Conservation (phyloP, 2,113 vertebrate genomes). For the Corythornis cristatus region DNA sequence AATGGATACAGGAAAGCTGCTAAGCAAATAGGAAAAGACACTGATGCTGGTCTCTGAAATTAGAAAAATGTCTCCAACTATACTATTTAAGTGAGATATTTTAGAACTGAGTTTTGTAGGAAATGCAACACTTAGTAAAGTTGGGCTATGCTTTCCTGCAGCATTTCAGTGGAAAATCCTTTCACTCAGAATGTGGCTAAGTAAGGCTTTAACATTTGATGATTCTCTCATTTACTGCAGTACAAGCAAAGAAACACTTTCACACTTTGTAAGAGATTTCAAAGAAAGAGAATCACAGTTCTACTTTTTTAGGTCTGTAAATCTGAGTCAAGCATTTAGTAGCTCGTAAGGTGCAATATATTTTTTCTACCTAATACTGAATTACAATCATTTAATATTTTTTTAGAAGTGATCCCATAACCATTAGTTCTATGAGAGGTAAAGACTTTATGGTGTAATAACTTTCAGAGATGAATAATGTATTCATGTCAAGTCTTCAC, state of each 20-base stretch:
- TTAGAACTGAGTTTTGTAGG: not conserved
- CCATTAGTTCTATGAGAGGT: constrained; percentile 9
- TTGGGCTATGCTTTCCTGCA: not conserved
- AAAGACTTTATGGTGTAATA: constrained; percentile 17
- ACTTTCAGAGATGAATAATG: constrained; percentile 1
- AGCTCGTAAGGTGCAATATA: not conserved
- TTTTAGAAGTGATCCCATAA: constrained; percentile 3
- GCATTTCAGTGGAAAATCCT: not conserved
- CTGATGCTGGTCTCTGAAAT: not conserved
- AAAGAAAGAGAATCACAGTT: not conserved
- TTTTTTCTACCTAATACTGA: not conserved
- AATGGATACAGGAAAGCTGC: not conserved
- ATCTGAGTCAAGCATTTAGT: not conserved
- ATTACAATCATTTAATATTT: not conserved
- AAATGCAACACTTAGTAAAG: not conserved
- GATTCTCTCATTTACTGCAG: not conserved
- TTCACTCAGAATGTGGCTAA: not conserved
- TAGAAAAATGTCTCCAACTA: not conserved
- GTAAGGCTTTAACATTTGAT: not conserved
- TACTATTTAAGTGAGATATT: not conserved
- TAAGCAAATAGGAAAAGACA: not conserved
- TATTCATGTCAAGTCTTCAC: not conserved
- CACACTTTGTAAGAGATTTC: not conserved
- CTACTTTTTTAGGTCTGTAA: not conserved
- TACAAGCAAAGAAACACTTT: not conserved